A percentile compares a stretch with the other conserved stretches of the same genome.
Evolutionary conservation across 2,888 invertebrate species (phyloP).

Genomic region (Trissoscelio sp.): DNA sequence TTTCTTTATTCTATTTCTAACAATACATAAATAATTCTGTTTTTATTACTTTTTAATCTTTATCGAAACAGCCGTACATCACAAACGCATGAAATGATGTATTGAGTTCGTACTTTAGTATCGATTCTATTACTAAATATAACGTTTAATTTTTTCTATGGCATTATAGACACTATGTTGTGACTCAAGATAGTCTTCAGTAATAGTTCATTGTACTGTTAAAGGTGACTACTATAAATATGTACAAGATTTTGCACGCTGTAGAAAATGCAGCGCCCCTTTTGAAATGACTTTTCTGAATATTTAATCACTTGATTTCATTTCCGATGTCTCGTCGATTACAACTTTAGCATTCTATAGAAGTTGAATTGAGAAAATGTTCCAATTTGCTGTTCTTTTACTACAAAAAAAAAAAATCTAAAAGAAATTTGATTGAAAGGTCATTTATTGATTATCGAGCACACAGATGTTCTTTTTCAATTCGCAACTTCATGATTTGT

Average conservation of each 20-base stretch:
- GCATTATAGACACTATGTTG: slow-evolving; percentile 40
- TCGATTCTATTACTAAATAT: slow-evolving; percentile 51
- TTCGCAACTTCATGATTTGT: neutral
- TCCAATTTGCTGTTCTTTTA: slow-evolving; percentile 25
- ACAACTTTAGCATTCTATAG: neutral
- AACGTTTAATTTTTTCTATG: slow-evolving; percentile 38
- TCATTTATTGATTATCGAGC: slow-evolving; percentile 32
- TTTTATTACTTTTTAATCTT: neutral
- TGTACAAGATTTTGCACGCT: slow-evolving; percentile 18
- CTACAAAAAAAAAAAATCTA: neutral
- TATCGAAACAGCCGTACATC: neutral
- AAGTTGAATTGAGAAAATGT: neutral
- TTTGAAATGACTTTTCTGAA: neutral
- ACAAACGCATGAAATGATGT: slow-evolving; percentile 6
- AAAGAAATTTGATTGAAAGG: slow-evolving; percentile 23
- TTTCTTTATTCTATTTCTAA: too few relatives aligned
- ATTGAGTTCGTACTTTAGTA: slow-evolving; percentile 30
- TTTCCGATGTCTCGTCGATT: slow-evolving; percentile 6
- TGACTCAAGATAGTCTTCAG: slow-evolving; percentile 27
- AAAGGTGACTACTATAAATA: slow-evolving; percentile 45
- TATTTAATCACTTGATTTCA: slow-evolving; percentile 9
- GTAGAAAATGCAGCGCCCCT: neutral
- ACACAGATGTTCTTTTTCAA: slow-evolving; percentile 27
- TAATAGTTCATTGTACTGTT: slow-evolving; percentile 44
- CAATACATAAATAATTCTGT: neutral